Evolutionary conservation across 2,113 vertebrate species (phyloP).

Genomic region (Tyrannus savana): DNA sequence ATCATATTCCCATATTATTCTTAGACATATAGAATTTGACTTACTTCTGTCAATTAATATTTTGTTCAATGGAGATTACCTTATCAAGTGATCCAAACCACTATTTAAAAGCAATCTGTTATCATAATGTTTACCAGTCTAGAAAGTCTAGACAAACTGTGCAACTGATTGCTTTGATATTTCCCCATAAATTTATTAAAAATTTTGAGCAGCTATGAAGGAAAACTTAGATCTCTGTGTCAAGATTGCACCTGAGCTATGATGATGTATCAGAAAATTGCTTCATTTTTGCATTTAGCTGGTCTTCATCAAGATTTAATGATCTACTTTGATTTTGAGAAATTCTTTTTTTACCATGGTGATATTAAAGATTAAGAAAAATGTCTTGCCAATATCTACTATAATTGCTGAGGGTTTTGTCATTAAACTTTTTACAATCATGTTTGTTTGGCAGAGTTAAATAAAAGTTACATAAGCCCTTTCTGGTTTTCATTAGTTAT

Average conservation of each 20-base stretch:
- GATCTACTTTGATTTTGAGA: not conserved
- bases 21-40: not conserved
- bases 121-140: not conserved
- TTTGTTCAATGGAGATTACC: not conserved
- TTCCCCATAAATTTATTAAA: not conserved
- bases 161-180: not conserved
- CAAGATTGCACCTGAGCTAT: not conserved
- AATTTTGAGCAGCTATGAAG: not conserved
- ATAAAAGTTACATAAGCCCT: not conserved
- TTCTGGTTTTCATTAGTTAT: not conserved
- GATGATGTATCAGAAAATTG: not conserved
- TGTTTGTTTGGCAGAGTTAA: not conserved
- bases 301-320: not conserved
- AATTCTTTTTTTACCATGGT: not conserved
- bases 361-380: not conserved
- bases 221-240: not conserved
- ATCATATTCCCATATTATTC: not conserved
- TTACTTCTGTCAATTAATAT: not conserved
- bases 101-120: not conserved
- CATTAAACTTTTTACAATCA: not conserved
- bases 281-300: not conserved
- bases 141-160: not conserved
- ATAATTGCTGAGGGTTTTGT: not conserved
- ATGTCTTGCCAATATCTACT: not conserved
- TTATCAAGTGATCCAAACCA: not conserved